Conservation (phyloP, 2,113 vertebrate genomes). For the Turnix velox region DNA sequence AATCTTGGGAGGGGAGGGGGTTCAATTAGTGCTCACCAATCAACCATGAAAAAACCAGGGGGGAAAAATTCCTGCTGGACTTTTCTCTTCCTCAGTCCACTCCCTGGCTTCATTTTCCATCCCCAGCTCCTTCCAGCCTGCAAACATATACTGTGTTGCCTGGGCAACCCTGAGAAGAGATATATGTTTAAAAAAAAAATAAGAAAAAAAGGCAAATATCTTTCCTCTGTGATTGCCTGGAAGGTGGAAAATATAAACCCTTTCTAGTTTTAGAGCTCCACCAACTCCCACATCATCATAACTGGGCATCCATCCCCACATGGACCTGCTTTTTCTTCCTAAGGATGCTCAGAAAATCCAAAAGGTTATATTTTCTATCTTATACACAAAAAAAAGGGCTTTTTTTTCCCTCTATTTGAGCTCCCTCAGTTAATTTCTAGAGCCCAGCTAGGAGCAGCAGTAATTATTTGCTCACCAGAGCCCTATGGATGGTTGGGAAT, state of each 20-base stretch:
- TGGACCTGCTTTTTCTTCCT: background rate
- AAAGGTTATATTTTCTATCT: background rate
- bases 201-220: conserved; percentile 48
- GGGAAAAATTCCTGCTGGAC: conserved; percentile 69
- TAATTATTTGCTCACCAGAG: background rate
- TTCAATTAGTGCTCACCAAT: conserved; percentile 53
- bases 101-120: conserved; percentile 69
- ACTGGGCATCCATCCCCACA: rapidly evolving
- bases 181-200: conserved; percentile 35
- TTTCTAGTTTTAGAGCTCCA: background rate
- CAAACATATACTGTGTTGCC: conserved; percentile 74
- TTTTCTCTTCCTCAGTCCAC: conserved; percentile 45
- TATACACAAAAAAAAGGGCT: rapidly evolving
- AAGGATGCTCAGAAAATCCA: background rate
- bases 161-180: conserved; percentile 54
- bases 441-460: too few species aligned
- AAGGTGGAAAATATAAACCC: conserved; percentile 32
- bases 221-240: conserved; percentile 21
- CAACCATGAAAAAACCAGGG: conserved; percentile 24
- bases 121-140: conserved; percentile 66
- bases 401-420: rapidly evolving
- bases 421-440: too few species aligned
- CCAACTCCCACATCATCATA: rapidly evolving
- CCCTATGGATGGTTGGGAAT: rapidly evolving
- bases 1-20: conserved; percentile 15